A percentile compares a stretch with the other conserved stretches of the same genome.
These are phyloP conservation scores for Hexactinellida sp. DNA, from an alignment of 37 sponge, comb jelly and placozoan genomes.

Conservation along the genomic window DNA sequence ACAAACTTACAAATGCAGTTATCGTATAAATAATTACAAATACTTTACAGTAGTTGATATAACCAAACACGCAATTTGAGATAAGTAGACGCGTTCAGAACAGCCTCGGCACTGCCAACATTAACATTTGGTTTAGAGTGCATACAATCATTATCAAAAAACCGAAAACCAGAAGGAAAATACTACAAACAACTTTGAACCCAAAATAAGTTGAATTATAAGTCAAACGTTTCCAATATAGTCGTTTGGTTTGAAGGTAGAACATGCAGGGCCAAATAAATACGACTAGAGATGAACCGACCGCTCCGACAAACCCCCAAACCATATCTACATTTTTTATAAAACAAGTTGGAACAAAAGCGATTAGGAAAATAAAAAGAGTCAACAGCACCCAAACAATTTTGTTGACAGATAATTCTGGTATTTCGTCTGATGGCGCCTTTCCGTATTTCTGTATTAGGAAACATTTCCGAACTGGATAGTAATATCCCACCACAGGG, in stretches of 20 bases:
- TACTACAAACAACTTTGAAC: not conserved
- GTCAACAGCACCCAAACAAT: constrained; percentile 48
- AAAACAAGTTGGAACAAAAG: constrained; percentile 47
- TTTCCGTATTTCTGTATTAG: not conserved
- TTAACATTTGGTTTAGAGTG: not conserved
- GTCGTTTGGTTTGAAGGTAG: constrained; percentile 41
- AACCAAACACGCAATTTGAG: no score
- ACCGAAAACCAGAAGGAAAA: not conserved
- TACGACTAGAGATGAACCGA: constrained; percentile 40
- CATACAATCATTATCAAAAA: not conserved
- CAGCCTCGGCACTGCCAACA: not conserved
- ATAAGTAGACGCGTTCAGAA: no score
- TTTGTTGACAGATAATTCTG: constrained; percentile 18
- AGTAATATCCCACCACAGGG: not conserved
- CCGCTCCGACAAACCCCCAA: constrained; percentile 63
- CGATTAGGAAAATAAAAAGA: constrained; percentile 30
- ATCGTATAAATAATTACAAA: no score
- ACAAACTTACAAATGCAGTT: no score
- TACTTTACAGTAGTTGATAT: no score
- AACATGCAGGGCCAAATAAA: constrained; percentile 51
- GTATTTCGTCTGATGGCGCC: not conserved
- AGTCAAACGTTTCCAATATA: not conserved
- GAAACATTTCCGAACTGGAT: not conserved
- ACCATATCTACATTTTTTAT: constrained; percentile 44
- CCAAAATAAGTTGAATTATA: not conserved